A percentile compares a stretch with the other conserved stretches of the same genome.
Evolutionary conservation across 2,113 vertebrate species (phyloP).

Genomic region (Ictalurus furcatus): DNA sequence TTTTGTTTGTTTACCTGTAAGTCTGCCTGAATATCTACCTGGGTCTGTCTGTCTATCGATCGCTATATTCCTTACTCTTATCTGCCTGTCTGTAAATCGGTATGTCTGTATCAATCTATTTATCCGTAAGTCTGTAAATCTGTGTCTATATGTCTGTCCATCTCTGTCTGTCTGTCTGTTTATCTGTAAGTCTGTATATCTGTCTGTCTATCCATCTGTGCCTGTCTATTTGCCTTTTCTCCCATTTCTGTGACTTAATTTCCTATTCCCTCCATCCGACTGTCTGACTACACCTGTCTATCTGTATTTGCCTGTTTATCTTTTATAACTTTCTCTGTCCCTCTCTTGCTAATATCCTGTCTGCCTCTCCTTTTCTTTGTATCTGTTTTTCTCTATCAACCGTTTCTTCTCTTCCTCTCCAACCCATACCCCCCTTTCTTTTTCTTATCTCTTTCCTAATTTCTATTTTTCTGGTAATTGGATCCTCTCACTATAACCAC

Average conservation of each 20-base stretch:
- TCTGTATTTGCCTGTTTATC: neutral
- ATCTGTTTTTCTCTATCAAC: neutral
- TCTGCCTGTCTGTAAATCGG: neutral
- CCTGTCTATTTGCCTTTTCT: neutral
- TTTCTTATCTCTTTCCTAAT: neutral
- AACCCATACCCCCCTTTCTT: neutral
- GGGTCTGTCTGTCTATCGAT: neutral
- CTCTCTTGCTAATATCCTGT: neutral
- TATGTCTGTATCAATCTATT: neutral
- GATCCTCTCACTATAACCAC: fast-evolving
- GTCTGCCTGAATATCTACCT: neutral
- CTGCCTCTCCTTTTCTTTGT: neutral
- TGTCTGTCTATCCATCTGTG: neutral
- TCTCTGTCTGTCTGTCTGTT: neutral
- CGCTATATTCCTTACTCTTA: too few relatives aligned
- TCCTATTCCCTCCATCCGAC: neutral
- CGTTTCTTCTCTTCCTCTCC: neutral
- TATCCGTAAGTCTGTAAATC: neutral
- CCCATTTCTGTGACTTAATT: neutral
- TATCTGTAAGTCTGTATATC: neutral
- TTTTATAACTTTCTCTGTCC: neutral
- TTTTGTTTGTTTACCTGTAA: neutral
- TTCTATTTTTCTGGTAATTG: neutral
- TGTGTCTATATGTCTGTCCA: neutral
- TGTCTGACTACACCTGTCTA: neutral